Percentiles rank a stretch among this genome's conserved stretches.
These are phyloP conservation scores for Eunapius fragilis DNA, from an alignment of 37 sponge, comb jelly and placozoan species.

Conservation along the genomic window DNA sequence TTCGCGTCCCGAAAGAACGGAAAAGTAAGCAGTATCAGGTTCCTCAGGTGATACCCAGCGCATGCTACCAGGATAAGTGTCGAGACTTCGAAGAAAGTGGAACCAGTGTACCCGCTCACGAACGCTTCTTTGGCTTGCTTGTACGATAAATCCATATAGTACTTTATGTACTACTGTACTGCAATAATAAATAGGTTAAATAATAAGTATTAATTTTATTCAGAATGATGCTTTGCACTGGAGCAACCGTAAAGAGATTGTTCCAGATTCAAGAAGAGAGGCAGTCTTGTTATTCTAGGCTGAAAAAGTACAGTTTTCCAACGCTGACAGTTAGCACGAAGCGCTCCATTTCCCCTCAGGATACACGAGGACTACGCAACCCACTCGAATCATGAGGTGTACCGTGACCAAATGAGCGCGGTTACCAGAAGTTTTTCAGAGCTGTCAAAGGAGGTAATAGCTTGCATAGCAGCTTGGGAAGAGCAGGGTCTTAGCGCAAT, in stretches of 20 bases:
- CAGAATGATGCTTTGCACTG: background rate
- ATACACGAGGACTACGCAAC: slow-evolving; percentile 12
- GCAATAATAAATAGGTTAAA: background rate
- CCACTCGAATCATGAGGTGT: background rate
- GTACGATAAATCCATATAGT: slow-evolving; percentile 4
- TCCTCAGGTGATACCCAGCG: slow-evolving; percentile 34
- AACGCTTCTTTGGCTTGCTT: slow-evolving; percentile 70
- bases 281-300: slow-evolving; percentile 31
- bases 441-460: slow-evolving; percentile 40
- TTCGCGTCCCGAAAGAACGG: background rate
- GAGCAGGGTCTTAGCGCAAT: background rate
- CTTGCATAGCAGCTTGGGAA: background rate
- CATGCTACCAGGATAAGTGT: slow-evolving; percentile 12
- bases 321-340: background rate
- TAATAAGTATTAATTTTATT: background rate
- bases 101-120: slow-evolving; percentile 65
- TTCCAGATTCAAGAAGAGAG: slow-evolving; percentile 69
- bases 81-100: slow-evolving; percentile 62
- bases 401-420: slow-evolving; percentile 10
- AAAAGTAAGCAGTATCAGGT: slow-evolving; percentile 3
- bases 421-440: slow-evolving; percentile 28
- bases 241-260: slow-evolving; percentile 42
- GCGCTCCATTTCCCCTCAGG: slow-evolving; percentile 8
- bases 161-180: background rate
- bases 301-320: slow-evolving; percentile 28